Evolutionary conservation across 1,140 invertebrate genomes (phyloP), one percentile per base, ranked within the genome.

Genomic region (Drosophila cardini): DNA sequence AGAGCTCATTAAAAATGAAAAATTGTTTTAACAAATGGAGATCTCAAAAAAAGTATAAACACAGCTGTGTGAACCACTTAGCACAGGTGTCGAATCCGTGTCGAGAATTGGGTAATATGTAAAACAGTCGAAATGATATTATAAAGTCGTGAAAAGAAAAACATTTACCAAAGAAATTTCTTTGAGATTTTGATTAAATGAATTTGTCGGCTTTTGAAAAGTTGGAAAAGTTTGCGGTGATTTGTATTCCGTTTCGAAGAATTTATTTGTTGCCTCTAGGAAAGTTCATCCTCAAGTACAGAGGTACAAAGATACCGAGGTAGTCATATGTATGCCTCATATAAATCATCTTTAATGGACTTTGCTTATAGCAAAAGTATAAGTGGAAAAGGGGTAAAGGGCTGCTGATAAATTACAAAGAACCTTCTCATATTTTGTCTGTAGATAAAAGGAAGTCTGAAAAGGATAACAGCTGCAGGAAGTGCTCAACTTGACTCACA

Each of bases 401-500:
- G 42, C 26, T 43, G 69, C 42, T 56, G 69, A 58, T 36, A 52
- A 65, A 72, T 72, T 32, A 57, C 52, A n/a, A 57, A 52, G 8
- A 21, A 21, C 36, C 56, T 42, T 8, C 13, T 36, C 53, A 50
- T 64, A 65, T 32, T 40, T 34, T 26, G 18, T n/a, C 26, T 36
- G 55, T 42, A 57, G 32, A 57, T 64, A 43, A 72, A 65, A 57
- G 62, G n/a, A 52, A 42, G 53, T 34, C 9, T 26, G 16, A 38
- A 52, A 55, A 46, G 18, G 15, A 60, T 43, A 43, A 5, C 34
- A 56, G 13, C 36, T 42, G 55, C 36, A 56, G 68, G 60, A 71
- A 71, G 43, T 56, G 42, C 60, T 64, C 46, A 64, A 60, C 61
- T 65, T 60, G 78, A 58, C 78, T 68, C 56, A 72, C 78, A 80